Conservation (phyloP, 53 echinoderm and acorn worm species). For the Hippasteria phrygiana region DNA sequence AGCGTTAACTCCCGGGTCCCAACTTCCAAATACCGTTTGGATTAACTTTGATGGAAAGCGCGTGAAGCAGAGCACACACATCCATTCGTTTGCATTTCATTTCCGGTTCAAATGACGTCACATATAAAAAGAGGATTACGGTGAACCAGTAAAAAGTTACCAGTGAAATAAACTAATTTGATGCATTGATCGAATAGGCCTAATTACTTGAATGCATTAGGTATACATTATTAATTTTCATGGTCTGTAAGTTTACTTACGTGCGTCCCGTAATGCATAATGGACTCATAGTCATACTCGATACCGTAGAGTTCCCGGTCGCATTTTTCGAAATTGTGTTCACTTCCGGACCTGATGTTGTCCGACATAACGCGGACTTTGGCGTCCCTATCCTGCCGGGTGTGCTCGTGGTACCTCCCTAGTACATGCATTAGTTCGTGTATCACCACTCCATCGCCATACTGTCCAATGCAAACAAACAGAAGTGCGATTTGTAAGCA, state of each 20-base stretch:
- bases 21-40: no score
- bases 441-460: not conserved
- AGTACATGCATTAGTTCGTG: constrained; percentile 31
- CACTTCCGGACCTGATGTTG: not conserved
- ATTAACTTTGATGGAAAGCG: no score
- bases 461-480: not conserved
- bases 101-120: no score
- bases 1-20: no score
- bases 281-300: constrained; percentile 35
- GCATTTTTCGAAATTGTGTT: not conserved
- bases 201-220: no score
- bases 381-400: not conserved
- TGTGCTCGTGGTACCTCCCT: constrained; percentile 37
- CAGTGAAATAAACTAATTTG: no score
- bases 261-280: constrained; percentile 33
- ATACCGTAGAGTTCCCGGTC: not conserved
- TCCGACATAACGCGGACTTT: not conserved
- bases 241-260: not conserved
- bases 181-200: no score
- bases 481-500: not conserved
- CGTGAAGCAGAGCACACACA: no score
- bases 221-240: no score
- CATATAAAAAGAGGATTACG: no score
- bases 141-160: no score
- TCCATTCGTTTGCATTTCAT: no score